Evolutionary conservation across 2,888 invertebrate species (phyloP).

Genomic region (Pseudanteris insignis): DNA sequence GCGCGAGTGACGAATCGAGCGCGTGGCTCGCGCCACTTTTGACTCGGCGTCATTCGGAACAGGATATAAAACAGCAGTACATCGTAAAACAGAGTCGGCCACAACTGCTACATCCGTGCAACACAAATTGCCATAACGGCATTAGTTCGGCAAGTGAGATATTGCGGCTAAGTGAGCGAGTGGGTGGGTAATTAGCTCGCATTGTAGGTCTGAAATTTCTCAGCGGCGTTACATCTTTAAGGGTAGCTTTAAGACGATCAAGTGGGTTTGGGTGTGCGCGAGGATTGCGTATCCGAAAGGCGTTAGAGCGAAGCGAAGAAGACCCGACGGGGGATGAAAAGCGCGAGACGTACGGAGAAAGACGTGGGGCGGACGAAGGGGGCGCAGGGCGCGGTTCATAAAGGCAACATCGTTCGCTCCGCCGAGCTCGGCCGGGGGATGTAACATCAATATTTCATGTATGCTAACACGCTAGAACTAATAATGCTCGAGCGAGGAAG

Average conservation of each 20-base stretch:
- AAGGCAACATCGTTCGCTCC: constrained; percentile 35
- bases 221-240: constrained; percentile 51
- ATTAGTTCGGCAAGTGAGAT: constrained; percentile 41
- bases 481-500: constrained; percentile 64
- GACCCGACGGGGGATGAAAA: constrained; percentile 1
- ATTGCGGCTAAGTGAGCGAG: constrained; percentile 38
- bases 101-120: no score
- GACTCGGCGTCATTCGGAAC: no score
- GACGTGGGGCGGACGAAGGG: constrained; percentile 19
- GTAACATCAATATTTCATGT: constrained; percentile 67
- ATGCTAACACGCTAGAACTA: constrained; percentile 67
- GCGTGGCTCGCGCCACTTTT: no score
- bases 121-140: constrained; percentile 34
- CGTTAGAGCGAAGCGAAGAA: constrained; percentile 11
- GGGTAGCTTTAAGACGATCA: constrained; percentile 54
- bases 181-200: constrained; percentile 41
- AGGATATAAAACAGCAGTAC: constrained; percentile 29
- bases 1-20: no score
- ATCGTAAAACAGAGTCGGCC: constrained; percentile 19
- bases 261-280: constrained; percentile 40
- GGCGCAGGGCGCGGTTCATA: constrained; percentile 40
- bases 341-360: constrained; percentile 17
- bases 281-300: constrained; percentile 26
- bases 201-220: constrained; percentile 46
- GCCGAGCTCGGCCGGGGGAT: constrained; percentile 39